Percentiles rank a stretch among this genome's conserved stretches.
Evolutionary conservation across 2,888 invertebrate species (phyloP).

Genomic region (Drosophila nr. perissopoda): DNA sequence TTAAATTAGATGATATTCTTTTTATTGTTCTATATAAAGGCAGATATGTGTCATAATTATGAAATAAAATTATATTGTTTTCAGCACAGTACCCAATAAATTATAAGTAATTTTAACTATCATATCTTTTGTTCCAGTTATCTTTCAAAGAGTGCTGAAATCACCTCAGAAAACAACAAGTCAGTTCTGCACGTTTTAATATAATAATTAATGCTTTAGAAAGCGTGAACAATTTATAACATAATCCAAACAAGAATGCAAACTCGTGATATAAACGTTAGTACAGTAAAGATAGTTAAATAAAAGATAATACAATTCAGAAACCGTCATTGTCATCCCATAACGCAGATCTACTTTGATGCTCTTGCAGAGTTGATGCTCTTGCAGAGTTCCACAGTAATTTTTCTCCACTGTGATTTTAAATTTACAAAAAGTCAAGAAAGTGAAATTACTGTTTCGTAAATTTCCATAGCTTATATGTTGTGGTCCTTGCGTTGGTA

Average conservation of each 20-base stretch:
- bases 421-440: background rate
- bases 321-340: too few relatives aligned
- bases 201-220: constrained; percentile 3
- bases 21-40: background rate
- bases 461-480: too few relatives aligned
- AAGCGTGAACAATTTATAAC: constrained; percentile 22
- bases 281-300: too few relatives aligned
- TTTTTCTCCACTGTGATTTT: background rate
- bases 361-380: background rate
- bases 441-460: background rate
- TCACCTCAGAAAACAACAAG: constrained; percentile 9
- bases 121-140: background rate
- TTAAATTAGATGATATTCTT: background rate
- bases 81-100: background rate
- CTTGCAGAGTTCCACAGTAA: background rate
- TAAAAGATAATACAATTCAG: background rate
- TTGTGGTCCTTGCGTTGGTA: background rate
- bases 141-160: constrained; percentile 9
- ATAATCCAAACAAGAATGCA: background rate
- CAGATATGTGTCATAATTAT: background rate
- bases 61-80: background rate
- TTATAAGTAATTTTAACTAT: background rate
- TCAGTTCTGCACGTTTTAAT: background rate
- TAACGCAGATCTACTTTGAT: background rate
- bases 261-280: background rate